phyloP scores from a whole-genome alignment of 2,113 vertebrate species.

The Oostethus manadensis region DNA sequence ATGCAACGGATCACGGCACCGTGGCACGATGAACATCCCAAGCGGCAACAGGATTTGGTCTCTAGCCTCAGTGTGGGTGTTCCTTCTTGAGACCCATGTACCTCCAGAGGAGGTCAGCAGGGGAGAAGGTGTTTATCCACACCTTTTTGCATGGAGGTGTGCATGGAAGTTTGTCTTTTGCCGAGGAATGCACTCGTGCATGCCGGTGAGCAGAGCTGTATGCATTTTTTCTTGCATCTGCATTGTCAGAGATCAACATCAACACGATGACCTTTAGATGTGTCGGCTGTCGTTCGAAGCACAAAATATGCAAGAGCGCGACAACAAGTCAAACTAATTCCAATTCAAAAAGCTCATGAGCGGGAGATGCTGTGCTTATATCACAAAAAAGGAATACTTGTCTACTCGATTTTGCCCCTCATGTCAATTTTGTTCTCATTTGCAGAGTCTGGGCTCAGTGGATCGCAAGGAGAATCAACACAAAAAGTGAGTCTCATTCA shows the following conservation, averaged over 20 bases:
- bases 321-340: too few species aligned
- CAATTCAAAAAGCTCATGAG: too few species aligned
- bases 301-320: neutral
- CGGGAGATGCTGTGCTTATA: too few species aligned
- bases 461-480: conserved; percentile 79
- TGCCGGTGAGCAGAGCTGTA: conserved; percentile 22
- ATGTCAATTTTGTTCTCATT: conserved; percentile 40
- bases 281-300: neutral
- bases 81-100: conserved; percentile 8
- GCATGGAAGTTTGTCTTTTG: conserved; percentile 9
- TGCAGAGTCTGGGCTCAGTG: conserved; percentile 80
- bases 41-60: conserved; percentile 9
- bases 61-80: conserved; percentile 12
- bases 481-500: conserved; percentile 73
- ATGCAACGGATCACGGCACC: neutral
- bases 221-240: conserved; percentile 3
- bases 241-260: conserved; percentile 10
- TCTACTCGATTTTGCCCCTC: too few species aligned
- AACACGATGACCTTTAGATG: conserved; percentile 16
- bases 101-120: conserved; percentile 17
- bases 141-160: conserved; percentile 5
- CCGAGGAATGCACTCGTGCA: conserved; percentile 17
- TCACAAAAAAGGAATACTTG: too few species aligned
- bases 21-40: conserved; percentile 16
- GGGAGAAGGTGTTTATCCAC: conserved; percentile 8